These are phyloP conservation scores for Paramormyrops hopkinsi DNA, from an alignment of 2,797 vertebrate species.

Conservation along the genomic window DNA sequence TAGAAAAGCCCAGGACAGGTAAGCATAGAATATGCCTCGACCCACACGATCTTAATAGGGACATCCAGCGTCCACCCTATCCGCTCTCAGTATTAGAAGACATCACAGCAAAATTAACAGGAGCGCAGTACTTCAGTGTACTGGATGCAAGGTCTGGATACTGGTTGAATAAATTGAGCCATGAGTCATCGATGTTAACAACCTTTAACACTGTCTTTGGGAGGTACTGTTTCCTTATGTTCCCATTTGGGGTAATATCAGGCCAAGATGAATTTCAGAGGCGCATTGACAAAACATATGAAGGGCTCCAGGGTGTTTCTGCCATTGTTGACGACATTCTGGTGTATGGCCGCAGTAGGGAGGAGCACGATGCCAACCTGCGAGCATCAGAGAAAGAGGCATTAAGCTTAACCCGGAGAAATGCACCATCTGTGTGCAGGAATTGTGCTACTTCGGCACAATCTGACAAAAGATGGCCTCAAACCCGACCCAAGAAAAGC, in stretches of 20 bases:
- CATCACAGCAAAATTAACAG: not conserved
- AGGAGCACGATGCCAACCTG: not conserved
- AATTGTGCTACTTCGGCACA: not conserved
- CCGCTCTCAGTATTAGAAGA: not conserved
- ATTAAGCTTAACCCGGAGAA: not conserved
- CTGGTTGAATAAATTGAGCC: not conserved
- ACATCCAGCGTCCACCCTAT: not conserved
- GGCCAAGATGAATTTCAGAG: not conserved
- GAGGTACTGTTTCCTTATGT: not conserved
- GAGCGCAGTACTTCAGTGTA: conserved; percentile 7
- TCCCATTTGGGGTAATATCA: not conserved
- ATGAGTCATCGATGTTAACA: not conserved
- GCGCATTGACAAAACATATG: not conserved
- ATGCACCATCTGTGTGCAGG: not conserved
- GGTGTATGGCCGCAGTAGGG: not conserved
- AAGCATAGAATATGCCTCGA: not conserved
- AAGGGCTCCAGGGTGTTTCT: not conserved
- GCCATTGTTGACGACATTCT: not conserved
- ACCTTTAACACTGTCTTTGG: not conserved
- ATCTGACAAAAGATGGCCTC: not conserved
- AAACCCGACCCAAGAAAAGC: not conserved
- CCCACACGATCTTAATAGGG: not conserved
- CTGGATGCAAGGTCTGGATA: not conserved
- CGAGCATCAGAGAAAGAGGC: not conserved
- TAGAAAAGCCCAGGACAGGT: not conserved